A percentile compares a stretch with the other conserved stretches of the same genome.
phyloP scores from a whole-genome alignment of 2,888 invertebrate genomes.

The Amphipyra tragopoginis region DNA sequence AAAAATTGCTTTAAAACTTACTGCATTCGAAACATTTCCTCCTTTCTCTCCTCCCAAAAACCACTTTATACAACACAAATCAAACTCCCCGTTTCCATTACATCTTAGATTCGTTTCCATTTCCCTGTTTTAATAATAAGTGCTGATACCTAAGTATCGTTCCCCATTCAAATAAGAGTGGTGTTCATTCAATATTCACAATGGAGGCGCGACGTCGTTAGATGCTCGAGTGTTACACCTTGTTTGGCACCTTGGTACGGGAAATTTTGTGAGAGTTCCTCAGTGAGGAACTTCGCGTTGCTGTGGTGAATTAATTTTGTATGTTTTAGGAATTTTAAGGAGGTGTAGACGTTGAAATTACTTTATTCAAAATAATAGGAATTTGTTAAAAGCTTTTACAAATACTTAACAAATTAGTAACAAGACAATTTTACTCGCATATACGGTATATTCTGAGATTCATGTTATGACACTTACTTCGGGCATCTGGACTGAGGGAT shows the following conservation, averaged over 20 bases:
- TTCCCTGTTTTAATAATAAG: conserved; percentile 50
- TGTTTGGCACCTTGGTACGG: conserved; percentile 43
- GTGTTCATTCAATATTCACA: conserved; percentile 56
- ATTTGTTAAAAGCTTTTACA: no score
- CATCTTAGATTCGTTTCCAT: conserved; percentile 36
- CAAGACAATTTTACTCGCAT: no score
- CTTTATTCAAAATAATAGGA: no score
- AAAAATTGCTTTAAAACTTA: no score
- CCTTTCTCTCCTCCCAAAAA: conserved; percentile 11
- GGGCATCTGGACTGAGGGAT: no score
- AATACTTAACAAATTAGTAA: no score
- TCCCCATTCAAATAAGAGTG: conserved; percentile 49
- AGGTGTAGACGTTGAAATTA: background rate
- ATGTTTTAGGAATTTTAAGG: conserved; percentile 27
- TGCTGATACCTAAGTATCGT: conserved; percentile 25
- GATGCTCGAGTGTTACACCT: conserved; percentile 31
- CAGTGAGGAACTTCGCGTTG: conserved; percentile 18
- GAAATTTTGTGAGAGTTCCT: conserved; percentile 37
- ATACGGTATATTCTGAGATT: no score
- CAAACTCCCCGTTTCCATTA: conserved; percentile 46
- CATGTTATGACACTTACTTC: no score
- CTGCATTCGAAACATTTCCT: no score
- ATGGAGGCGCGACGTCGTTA: conserved; percentile 46
- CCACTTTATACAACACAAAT: conserved; percentile 53
- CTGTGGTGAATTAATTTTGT: conserved; percentile 27